A percentile compares a stretch with the other conserved stretches of the same genome.
Evolutionary conservation across 2,888 invertebrate genomes (phyloP).

Genomic region (Microctonus hyperodae): DNA sequence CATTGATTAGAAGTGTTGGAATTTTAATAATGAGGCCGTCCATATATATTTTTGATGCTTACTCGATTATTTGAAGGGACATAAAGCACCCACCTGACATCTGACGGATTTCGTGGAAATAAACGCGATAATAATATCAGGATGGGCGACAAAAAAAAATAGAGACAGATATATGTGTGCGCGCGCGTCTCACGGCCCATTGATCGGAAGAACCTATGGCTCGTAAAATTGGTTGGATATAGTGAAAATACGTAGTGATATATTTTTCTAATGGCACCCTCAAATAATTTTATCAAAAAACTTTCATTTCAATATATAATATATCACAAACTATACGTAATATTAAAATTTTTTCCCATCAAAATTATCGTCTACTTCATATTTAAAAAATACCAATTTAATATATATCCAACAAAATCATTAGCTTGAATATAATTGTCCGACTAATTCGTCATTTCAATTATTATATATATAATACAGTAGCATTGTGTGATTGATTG

Average conservation of each 20-base stretch:
- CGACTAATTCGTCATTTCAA: neutral
- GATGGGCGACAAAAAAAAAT: conserved; percentile 28
- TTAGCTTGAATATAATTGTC: neutral
- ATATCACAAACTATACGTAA: neutral
- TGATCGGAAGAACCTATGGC: conserved; percentile 55
- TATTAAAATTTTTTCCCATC: too few species aligned
- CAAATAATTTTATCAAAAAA: neutral
- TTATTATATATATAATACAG: conserved; percentile 8
- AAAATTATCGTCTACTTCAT: too few species aligned
- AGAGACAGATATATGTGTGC: conserved; percentile 43
- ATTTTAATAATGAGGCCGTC: conserved; percentile 14
- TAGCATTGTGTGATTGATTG: conserved; percentile 17
- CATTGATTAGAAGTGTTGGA: neutral
- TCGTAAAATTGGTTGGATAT: conserved; percentile 44
- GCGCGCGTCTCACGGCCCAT: conserved; percentile 58
- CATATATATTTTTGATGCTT: too few species aligned
- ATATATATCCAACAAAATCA: neutral
- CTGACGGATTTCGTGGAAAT: conserved; percentile 50
- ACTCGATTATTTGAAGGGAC: conserved; percentile 50
- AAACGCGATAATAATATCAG: conserved; percentile 35
- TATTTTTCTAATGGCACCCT: neutral
- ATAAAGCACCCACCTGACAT: conserved; percentile 59
- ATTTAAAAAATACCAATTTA: neutral
- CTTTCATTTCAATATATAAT: neutral
- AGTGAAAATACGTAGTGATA: conserved; percentile 36